Evolutionary conservation across 2,113 vertebrate genomes (phyloP), one percentile per base, ranked within the genome.

Genomic region (Oostethus manadensis): DNA sequence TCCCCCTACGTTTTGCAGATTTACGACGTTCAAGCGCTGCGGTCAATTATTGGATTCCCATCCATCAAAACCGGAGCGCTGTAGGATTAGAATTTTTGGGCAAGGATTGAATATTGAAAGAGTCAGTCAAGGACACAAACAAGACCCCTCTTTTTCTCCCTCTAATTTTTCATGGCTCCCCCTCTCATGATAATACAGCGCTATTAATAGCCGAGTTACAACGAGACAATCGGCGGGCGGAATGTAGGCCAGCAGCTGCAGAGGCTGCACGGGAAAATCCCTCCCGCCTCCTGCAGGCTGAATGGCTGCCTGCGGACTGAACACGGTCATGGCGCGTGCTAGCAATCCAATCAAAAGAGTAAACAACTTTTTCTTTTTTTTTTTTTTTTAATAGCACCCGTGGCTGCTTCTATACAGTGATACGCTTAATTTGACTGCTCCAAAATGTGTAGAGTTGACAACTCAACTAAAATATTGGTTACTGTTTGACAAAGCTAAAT

Each of bases 191-290:
- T 80, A 81, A 84, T 81, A 79, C 64, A 6, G 51, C 61, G 76
- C 84, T 82, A 84, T 82, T 83, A 86, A 87, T 84, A 87, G 80
- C 77, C 0, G 11, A 54, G 70, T 65, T 84, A 79, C 72, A 84
- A 60, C 57, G 54, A 83, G 72, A 83, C 80, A 84, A 82, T 82
- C 60, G 42, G 62, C 73, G 11, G 45, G 59, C 82, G 78, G 78
- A 87, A 87, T 87, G 80, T 86, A 84, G 86, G 84, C 73, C 86
- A 87, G 75, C 60, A 44, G 45, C 77, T 78, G 77, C 77, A 87
- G 62, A 80, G 71, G 73, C 71, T 73, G 73, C 40, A 78, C 78
- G 84, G 84, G 86, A 86, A 86, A 83, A 86, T 82, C 86, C 84
- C 80, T 73, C 26, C 67, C 23, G 80, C 48, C 68, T 56, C 58